Conservation (phyloP, 1,140 invertebrate species). For the Drosophila ercepeae region DNA sequence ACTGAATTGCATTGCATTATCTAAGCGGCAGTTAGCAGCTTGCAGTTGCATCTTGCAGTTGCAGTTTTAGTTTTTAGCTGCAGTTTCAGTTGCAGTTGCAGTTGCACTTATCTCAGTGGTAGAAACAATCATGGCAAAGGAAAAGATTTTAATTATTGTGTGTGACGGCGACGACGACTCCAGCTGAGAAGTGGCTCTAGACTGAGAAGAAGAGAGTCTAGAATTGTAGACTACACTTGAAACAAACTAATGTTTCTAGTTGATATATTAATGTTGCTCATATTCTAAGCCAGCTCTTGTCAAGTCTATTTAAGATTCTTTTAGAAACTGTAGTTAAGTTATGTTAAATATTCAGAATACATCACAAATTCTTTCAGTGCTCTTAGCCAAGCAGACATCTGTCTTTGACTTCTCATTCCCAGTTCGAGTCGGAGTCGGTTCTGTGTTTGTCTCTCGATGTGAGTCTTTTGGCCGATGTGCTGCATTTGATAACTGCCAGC, state of each 20-base stretch:
- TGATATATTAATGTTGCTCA: too few species aligned
- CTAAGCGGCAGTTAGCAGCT: conserved; percentile 58
- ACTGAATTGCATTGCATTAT: conserved; percentile 67
- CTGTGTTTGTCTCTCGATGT: background rate
- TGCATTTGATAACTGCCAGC: conserved; percentile 79
- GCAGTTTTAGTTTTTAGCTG: conserved; percentile 20
- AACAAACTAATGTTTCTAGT: background rate
- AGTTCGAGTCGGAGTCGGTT: conserved; percentile 1
- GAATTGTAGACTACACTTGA: conserved; percentile 19
- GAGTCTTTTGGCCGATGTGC: conserved; percentile 53
- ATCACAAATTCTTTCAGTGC: background rate
- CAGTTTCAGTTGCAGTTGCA: conserved; percentile 27
- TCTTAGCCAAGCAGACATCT: conserved; percentile 5
- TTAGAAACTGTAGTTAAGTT: too few species aligned
- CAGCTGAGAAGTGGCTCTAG: conserved; percentile 23
- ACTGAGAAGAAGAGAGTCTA: conserved; percentile 20
- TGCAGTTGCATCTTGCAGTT: too few species aligned
- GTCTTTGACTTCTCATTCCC: conserved; percentile 13
- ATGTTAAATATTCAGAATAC: background rate
- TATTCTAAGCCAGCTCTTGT: too few species aligned
- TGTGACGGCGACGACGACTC: conserved; percentile 52
- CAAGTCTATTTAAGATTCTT: too few species aligned
- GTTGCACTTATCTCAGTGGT: conserved; percentile 65
- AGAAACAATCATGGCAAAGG: conserved; percentile 60
- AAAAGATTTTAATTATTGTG: conserved; percentile 80